These are phyloP conservation scores for Diplolepis rosae DNA, from an alignment of 2,888 invertebrate genomes.

Conservation along the genomic window DNA sequence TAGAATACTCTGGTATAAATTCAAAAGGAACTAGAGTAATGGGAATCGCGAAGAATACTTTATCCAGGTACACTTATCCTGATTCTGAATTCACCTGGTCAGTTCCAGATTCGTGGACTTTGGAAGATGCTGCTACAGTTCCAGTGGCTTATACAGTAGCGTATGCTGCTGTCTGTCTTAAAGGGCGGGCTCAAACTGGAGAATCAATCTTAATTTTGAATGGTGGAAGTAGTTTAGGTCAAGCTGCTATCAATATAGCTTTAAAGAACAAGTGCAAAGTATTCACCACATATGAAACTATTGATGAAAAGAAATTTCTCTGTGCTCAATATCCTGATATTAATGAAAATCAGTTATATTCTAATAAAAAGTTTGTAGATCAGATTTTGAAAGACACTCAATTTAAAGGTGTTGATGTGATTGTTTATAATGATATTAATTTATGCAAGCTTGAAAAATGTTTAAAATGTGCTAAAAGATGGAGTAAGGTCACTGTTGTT, in stretches of 20 bases:
- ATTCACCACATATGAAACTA: conserved; percentile 78
- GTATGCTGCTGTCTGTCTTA: conserved; percentile 77
- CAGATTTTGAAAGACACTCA: conserved; percentile 80
- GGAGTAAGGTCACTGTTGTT: conserved; percentile 76
- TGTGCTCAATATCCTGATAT: conserved; percentile 75
- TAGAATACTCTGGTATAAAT: conserved; percentile 81
- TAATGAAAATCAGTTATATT: conserved; percentile 78
- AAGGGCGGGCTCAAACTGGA: conserved; percentile 65
- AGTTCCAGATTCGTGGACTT: conserved; percentile 77
- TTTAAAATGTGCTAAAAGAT: conserved; percentile 73
- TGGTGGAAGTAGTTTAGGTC: conserved; percentile 78
- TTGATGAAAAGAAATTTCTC: conserved; percentile 76
- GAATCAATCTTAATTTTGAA: conserved; percentile 65
- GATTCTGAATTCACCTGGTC: conserved; percentile 75
- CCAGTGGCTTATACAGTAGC: conserved; percentile 80
- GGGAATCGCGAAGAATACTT: conserved; percentile 70
- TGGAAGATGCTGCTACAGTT: conserved; percentile 80
- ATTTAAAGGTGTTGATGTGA: conserved; percentile 79
- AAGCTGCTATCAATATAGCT: conserved; percentile 80
- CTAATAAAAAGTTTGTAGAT: conserved; percentile 81
- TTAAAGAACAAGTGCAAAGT: conserved; percentile 77
- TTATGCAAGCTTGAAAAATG: conserved; percentile 77
- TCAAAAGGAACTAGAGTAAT: conserved; percentile 71
- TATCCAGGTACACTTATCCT: conserved; percentile 75
- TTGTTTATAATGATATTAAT: conserved; percentile 75